Evolutionary conservation across 2,113 vertebrate species (phyloP), one percentile per base, ranked within the genome.

Genomic region (Barnardius zonarius): DNA sequence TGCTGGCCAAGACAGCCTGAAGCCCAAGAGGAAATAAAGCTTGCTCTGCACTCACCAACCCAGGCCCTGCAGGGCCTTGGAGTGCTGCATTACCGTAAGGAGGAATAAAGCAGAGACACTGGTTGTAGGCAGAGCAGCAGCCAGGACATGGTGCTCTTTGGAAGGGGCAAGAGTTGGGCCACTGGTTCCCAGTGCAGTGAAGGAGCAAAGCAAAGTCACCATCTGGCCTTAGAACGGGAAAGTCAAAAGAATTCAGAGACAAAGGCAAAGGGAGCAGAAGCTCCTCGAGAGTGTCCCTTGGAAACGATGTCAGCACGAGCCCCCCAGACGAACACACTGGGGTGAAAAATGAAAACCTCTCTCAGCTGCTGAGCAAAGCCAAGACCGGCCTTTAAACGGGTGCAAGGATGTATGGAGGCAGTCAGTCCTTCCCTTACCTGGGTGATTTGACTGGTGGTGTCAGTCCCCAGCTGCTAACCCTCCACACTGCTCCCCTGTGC

Each of bases 221-320:
- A 64, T 16, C 74, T 55, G 67, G 52, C n/a, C 54, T 92, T 55
- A 28, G 48, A 88, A 77, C 54, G 6, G 31, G 57, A 31, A 84
- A 75, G 41, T 43, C 54, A 74, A 66, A 96, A 83, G 66, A 83
- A 91, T 55, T 61, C 73, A 68, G 57, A 86, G 69, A 78, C 72
- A 88, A 88, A 95, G 69, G 61, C 66, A 55, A 92, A 93, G 59
- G 49, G 49, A 95, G 92, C 37, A 91, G 57, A 81, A 96, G 86
- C 66, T 86, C 81, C 80, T 88, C 16, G 22, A 73, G 59, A 93
- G 20, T 2, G 0, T 62, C 62, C 62, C 66, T 84, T 72, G 25
- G 48, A 52, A 80, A 80, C 0, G 4, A 20, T n/a, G 17, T 62
- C 41, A 74, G 59, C 69, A 70, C 37, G 43, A 68, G 20, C 7